These are phyloP conservation scores for Drosophila malerkotliana DNA, from an alignment of 1,140 invertebrate genomes.

Conservation along the genomic window DNA sequence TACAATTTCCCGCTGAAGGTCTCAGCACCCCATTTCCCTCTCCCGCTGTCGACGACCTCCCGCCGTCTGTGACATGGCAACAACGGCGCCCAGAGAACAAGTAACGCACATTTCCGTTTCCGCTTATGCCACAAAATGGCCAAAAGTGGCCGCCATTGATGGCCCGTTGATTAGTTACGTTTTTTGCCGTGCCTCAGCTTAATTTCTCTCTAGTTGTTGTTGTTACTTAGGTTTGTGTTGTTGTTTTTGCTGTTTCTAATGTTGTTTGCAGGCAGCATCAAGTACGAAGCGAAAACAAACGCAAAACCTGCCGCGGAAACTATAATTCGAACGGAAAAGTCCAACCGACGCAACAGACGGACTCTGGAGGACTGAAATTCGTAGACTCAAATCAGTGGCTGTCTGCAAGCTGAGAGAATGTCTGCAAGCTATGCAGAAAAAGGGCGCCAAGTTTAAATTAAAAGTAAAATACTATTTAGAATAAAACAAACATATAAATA, in stretches of 20 bases:
- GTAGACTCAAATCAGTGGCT: slow-evolving; percentile 2
- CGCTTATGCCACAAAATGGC: slow-evolving; percentile 51
- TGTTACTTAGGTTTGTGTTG: slow-evolving; percentile 11
- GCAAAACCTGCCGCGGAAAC: slow-evolving; percentile 15
- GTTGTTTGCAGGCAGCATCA: slow-evolving; percentile 45
- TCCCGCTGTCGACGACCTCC: neutral
- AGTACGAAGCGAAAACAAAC: slow-evolving; percentile 57
- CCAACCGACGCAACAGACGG: slow-evolving; percentile 53
- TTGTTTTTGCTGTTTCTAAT: slow-evolving; percentile 31
- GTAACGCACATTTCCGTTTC: slow-evolving; percentile 62
- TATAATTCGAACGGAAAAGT: slow-evolving; percentile 7
- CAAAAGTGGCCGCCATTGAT: slow-evolving; percentile 52
- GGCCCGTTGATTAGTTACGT: slow-evolving; percentile 46
- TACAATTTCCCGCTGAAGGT: slow-evolving; percentile 73
- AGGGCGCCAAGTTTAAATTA: slow-evolving; percentile 11
- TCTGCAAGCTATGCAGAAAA: slow-evolving; percentile 2
- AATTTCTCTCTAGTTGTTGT: slow-evolving; percentile 32
- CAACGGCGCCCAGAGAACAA: slow-evolving; percentile 43
- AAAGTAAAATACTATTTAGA: neutral
- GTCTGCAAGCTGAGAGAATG: slow-evolving; percentile 5
- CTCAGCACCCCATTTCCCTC: slow-evolving; percentile 29
- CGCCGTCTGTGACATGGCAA: slow-evolving; percentile 3
- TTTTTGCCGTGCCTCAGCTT: slow-evolving; percentile 31
- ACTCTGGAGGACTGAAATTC: slow-evolving; percentile 53
- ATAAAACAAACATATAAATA: no score